Percentiles rank a stretch among this genome's conserved stretches.
These are phyloP conservation scores for Neodiprion pinetum DNA, from an alignment of 1,140 invertebrate species.

Conservation along the genomic window DNA sequence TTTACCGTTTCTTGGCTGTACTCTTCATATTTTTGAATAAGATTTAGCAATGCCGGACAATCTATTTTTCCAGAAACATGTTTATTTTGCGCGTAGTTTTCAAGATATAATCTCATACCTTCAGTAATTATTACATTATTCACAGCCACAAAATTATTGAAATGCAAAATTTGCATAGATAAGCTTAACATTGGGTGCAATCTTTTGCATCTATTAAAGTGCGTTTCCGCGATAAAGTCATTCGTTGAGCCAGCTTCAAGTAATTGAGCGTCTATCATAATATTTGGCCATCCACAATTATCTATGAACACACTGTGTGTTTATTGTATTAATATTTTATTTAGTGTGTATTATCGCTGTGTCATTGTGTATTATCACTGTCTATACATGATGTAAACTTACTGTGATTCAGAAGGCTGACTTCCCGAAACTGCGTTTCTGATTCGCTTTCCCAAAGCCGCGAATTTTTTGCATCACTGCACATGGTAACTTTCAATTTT, in stretches of 20 bases:
- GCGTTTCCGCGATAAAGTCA: slow-evolving; percentile 44
- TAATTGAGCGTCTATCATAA: neutral
- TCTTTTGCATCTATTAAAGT: slow-evolving; percentile 49
- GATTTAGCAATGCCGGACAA: neutral
- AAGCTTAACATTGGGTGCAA: slow-evolving; percentile 43
- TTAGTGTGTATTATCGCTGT: too few species aligned
- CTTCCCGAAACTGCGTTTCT: too few species aligned
- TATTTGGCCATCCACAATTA: too few species aligned
- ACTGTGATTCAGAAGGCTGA: too few species aligned
- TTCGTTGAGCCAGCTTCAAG: slow-evolving; percentile 44
- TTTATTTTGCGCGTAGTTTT: neutral
- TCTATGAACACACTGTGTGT: too few species aligned
- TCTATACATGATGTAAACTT: too few species aligned
- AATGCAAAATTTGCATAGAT: slow-evolving; percentile 41
- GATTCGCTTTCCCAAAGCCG: too few species aligned
- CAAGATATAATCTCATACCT: slow-evolving; percentile 9
- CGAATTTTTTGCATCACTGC: too few species aligned
- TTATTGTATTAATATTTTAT: too few species aligned
- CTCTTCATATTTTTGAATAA: neutral
- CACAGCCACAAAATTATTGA: slow-evolving; percentile 23
- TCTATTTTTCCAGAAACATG: too few species aligned
- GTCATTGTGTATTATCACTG: too few species aligned
- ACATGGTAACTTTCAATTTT: too few species aligned
- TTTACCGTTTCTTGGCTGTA: slow-evolving; percentile 30
- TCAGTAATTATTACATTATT: slow-evolving; percentile 30